These are phyloP conservation scores for Trinorchestia longiramus DNA, from an alignment of 1,140 invertebrate genomes.

Conservation along the genomic window DNA sequence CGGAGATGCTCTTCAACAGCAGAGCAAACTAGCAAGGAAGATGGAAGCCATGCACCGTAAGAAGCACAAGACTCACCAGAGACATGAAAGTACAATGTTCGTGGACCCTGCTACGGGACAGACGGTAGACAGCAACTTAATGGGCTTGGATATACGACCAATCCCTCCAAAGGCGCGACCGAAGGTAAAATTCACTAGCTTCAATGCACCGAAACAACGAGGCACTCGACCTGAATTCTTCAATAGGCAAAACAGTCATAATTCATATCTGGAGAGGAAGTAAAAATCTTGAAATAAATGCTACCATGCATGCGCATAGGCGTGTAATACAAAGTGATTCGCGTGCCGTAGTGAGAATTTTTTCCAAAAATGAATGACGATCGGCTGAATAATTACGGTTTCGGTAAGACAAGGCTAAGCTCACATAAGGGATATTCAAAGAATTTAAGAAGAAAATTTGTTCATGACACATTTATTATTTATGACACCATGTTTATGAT, in stretches of 20 bases:
- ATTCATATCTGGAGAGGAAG: neutral
- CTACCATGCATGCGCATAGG: neutral
- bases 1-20: conserved; percentile 64
- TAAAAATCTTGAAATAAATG: neutral
- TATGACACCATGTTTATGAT: too few species aligned
- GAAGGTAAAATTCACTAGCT: conserved; percentile 63
- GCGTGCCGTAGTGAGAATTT: neutral
- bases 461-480: too few species aligned
- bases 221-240: neutral
- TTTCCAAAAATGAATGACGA: neutral
- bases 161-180: conserved; percentile 63
- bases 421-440: too few species aligned
- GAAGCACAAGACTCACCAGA: conserved; percentile 12
- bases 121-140: conserved; percentile 63
- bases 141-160: conserved; percentile 65
- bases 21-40: conserved; percentile 63
- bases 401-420: too few species aligned
- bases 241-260: neutral
- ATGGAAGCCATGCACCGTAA: conserved; percentile 62
- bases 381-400: neutral
- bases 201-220: neutral
- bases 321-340: neutral
- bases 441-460: too few species aligned
- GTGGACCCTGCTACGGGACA: conserved; percentile 64
- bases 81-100: conserved; percentile 61